Evolutionary conservation across 2,113 vertebrate genomes (phyloP).

Genomic region (Spheniscus mendiculus): DNA sequence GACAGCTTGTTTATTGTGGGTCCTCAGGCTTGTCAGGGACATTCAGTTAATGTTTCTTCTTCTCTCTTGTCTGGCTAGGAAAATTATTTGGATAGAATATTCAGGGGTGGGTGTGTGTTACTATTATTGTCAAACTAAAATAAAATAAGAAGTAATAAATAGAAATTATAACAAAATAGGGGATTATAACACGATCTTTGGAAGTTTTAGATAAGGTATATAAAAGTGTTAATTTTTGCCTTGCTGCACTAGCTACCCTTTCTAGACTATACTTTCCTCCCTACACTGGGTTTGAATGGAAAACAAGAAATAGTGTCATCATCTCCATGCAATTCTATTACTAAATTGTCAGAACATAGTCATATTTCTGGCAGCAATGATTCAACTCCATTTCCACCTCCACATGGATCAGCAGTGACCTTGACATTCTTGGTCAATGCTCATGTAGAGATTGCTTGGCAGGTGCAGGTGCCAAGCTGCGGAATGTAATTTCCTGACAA

Average conservation of each 20-base stretch:
- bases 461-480: constrained; percentile 9
- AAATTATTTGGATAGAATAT: background rate
- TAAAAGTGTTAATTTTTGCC: background rate
- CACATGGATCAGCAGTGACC: background rate
- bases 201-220: background rate
- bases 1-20: background rate
- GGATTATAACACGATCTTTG: background rate
- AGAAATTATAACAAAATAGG: background rate
- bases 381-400: constrained; percentile 63
- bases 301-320: background rate
- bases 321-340: background rate
- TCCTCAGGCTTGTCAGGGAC: background rate
- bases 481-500: constrained; percentile 1
- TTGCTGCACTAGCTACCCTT: background rate
- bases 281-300: background rate
- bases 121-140: background rate
- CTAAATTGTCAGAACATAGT: constrained; percentile 26
- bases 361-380: constrained; percentile 4
- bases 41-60: background rate
- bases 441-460: background rate
- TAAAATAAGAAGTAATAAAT: background rate
- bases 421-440: background rate
- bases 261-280: background rate
- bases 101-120: background rate
- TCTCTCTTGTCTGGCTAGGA: background rate